Percentiles rank a stretch among this genome's conserved stretches.
phyloP scores from a whole-genome alignment of 1,140 invertebrate genomes.

The Cydia strobilella region DNA sequence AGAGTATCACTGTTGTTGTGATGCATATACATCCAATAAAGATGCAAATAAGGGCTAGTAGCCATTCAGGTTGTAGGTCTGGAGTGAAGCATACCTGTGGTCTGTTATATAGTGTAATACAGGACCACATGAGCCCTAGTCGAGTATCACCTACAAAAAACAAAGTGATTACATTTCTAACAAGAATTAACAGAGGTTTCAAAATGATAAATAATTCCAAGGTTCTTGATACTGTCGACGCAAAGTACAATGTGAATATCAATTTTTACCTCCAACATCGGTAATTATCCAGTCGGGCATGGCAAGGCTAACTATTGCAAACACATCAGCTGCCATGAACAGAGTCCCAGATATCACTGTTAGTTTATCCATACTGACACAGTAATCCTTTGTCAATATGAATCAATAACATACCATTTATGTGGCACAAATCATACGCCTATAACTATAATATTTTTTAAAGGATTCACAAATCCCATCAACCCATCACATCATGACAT shows the following conservation, averaged over 20 bases:
- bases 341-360: slow-evolving; percentile 95
- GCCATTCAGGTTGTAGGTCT: slow-evolving; percentile 93
- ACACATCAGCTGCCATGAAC: slow-evolving; percentile 95
- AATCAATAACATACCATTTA: neutral
- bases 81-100: slow-evolving; percentile 93
- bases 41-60: slow-evolving; percentile 94
- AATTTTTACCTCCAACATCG: slow-evolving; percentile 89
- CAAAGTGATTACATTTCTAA: slow-evolving; percentile 6
- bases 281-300: slow-evolving; percentile 98
- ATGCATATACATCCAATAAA: slow-evolving; percentile 96
- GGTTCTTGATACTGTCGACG: neutral
- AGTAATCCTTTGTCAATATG: neutral
- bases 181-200: neutral
- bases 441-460: neutral
- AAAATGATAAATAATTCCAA: neutral
- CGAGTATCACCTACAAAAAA: slow-evolving; percentile 87
- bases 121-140: slow-evolving; percentile 96
- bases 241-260: neutral
- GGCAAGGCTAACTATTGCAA: slow-evolving; percentile 95
- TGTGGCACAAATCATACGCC: neutral
- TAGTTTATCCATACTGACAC: slow-evolving; percentile 91
- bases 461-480: neutral
- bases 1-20: slow-evolving; percentile 92
- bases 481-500: no score
- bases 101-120: slow-evolving; percentile 94